Conservation (phyloP, 2,797 vertebrate genomes). For the Meda fulgida region DNA sequence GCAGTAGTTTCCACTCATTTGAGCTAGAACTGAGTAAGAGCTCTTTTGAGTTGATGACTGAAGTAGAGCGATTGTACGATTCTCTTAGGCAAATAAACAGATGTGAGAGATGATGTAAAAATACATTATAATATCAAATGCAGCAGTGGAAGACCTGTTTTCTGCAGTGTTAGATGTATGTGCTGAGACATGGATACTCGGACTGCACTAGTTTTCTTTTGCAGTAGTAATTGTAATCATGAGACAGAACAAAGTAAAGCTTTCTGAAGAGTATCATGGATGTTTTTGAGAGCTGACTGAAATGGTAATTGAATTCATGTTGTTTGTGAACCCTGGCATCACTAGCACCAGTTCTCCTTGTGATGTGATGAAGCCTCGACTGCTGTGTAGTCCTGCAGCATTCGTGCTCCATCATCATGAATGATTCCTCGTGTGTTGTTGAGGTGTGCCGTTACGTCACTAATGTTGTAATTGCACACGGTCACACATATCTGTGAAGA, state of each 20-base stretch:
- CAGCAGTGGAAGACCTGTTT: neutral
- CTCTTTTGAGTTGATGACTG: neutral
- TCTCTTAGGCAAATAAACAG: neutral
- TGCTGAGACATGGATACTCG: neutral
- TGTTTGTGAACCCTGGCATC: neutral
- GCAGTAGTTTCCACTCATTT: conserved; percentile 35
- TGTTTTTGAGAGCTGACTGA: no score
- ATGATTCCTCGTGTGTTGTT: neutral
- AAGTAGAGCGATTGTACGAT: neutral
- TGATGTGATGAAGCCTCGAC: neutral
- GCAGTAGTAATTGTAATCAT: neutral
- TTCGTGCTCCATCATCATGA: no score
- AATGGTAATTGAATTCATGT: neutral
- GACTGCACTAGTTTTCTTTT: neutral
- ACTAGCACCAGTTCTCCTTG: neutral
- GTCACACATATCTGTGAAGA: neutral
- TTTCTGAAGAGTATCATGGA: neutral
- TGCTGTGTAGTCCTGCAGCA: no score
- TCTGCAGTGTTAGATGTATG: no score
- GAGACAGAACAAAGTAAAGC: neutral
- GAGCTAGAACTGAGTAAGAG: neutral
- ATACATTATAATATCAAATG: neutral
- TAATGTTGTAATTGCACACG: neutral
- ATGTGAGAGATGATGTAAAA: neutral
- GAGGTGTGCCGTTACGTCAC: neutral